Evolutionary conservation across 2,113 vertebrate species (phyloP), one percentile per base, ranked within the genome.

Genomic region (Cynocephalus volans): DNA sequence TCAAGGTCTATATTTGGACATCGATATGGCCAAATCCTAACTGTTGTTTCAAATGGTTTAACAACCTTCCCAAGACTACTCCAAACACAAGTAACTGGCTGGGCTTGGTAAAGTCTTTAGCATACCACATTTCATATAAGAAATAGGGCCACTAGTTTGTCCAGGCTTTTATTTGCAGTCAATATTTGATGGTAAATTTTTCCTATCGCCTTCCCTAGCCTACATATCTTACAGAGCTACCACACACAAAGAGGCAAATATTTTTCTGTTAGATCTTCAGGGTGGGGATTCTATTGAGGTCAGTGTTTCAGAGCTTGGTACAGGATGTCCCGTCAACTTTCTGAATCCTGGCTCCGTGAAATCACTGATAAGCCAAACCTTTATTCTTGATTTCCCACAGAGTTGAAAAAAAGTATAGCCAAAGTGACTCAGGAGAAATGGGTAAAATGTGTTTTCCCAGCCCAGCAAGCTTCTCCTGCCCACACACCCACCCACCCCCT

Each of bases 381-480:
- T 97, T 96, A 88, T 93, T 97, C 90, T 82, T 96, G 90, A 95
- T 98, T 97, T 98, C 95, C 97, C 97, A 97, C 96, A 97, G 97
- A 95, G 83, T 84, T 95, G 75, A 92, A 90, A 76, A 95, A 90
- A 96, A 84, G 54, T 58, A 52, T 41, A 65, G 56, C 77, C 48
- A 5, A 90, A 96, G 88, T 92, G 87, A 98, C 85, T 96, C 76
- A 80, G 96, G 95, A 98, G 96, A 97, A 97, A 97, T 72, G 93
- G 93, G 93, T 89, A 95, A 96, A 95, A 85, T 79, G 77, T 77
- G 50, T 93, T 98, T 98, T 97, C 92, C 97, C 96, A 97, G 92
- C 96, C 50, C 81, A 64, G 75, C 52, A 83, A 94, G 75, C 76
- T 95, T 89, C 86, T 86, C 70, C 41, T 77, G 83, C 79, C 23